A percentile compares a stretch with the other conserved stretches of the same genome.
phyloP scores from a whole-genome alignment of 2,888 invertebrate species.

The Agonopterix subpropinquella region DNA sequence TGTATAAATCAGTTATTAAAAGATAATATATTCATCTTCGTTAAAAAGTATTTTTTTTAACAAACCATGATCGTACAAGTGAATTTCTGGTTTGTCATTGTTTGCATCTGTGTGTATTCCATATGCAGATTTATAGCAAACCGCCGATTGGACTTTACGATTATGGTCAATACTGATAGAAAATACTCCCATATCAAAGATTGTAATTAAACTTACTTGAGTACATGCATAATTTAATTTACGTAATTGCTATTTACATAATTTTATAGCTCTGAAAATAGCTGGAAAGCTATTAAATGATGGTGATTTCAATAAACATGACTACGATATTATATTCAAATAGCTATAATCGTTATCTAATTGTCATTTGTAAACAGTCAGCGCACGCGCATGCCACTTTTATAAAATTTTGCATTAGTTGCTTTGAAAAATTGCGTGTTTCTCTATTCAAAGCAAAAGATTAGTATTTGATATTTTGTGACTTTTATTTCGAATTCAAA shows the following conservation, averaged over 20 bases:
- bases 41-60: too few relatives aligned
- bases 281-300: background rate
- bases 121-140: background rate
- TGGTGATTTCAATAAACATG: too few relatives aligned
- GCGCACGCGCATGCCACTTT: background rate
- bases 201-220: conserved; percentile 39
- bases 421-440: conserved; percentile 24
- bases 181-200: conserved; percentile 33
- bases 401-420: background rate
- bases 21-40: too few relatives aligned
- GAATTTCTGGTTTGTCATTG: too few relatives aligned
- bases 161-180: conserved; percentile 53
- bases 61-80: too few relatives aligned
- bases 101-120: too few relatives aligned
- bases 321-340: too few relatives aligned
- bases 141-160: conserved; percentile 63
- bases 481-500: conserved; percentile 31
- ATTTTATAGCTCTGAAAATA: background rate
- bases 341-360: too few relatives aligned
- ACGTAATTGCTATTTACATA: background rate
- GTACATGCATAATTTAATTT: background rate
- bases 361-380: background rate
- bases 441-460: conserved; percentile 32
- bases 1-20: too few relatives aligned
- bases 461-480: conserved; percentile 28